Evolutionary conservation across 2,888 invertebrate species (phyloP).

Genomic region (Tethea ocularis): DNA sequence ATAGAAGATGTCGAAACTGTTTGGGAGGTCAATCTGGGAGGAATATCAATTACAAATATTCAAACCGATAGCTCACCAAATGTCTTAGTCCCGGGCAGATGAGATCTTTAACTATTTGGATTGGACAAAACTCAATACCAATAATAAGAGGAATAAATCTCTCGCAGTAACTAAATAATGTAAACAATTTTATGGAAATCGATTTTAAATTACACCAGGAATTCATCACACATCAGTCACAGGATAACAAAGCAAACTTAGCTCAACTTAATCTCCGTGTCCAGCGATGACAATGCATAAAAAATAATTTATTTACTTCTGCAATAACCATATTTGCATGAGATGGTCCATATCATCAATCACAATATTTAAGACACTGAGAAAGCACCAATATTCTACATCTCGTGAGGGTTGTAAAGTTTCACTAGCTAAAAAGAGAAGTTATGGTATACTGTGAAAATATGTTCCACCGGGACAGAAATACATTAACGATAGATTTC

Average conservation of each 20-base stretch:
- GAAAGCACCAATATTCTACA: neutral
- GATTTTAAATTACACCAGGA: too few species aligned
- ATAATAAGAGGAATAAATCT: neutral
- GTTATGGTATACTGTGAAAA: neutral
- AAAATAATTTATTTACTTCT: too few species aligned
- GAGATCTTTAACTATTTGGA: neutral
- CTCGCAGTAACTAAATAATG: neutral
- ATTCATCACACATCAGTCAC: too few species aligned
- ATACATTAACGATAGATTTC: neutral
- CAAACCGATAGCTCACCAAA: neutral
- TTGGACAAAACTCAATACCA: neutral
- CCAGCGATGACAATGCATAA: too few species aligned
- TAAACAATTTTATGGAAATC: neutral
- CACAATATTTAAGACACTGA: neutral
- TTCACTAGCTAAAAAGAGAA: neutral
- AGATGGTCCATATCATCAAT: too few species aligned
- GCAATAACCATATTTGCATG: too few species aligned
- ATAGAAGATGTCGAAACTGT: neutral
- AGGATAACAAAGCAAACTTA: too few species aligned
- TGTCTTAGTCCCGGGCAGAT: neutral
- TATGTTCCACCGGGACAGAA: neutral
- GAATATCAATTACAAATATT: neutral
- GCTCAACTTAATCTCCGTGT: too few species aligned
- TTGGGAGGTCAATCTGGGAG: neutral
- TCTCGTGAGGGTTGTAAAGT: neutral